These are phyloP conservation scores for Gerris buenoi DNA, from an alignment of 1,140 invertebrate genomes.

Conservation along the genomic window DNA sequence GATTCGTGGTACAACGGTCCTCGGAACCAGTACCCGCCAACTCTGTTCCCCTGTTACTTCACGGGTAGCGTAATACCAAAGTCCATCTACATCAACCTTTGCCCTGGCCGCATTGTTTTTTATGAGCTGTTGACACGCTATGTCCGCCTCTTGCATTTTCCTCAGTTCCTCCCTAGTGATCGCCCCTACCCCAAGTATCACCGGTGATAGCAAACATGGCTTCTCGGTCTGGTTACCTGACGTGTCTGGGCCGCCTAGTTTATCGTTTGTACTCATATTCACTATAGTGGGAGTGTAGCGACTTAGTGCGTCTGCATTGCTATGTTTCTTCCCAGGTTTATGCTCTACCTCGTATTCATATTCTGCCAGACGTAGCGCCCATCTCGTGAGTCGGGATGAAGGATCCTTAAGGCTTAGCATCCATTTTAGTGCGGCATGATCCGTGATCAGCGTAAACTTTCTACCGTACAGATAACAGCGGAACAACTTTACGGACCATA, in stretches of 20 bases:
- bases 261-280: no score
- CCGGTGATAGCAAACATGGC: no score
- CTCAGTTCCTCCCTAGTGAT: not conserved
- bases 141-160: not conserved
- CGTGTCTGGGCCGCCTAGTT: no score
- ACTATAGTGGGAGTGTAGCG: no score
- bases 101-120: not conserved
- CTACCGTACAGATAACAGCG: conserved; percentile 33
- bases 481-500: conserved; percentile 25
- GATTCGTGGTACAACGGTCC: not conserved
- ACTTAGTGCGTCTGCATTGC: conserved; percentile 21
- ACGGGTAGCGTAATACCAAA: not conserved
- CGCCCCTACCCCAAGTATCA: no score
- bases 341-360: conserved; percentile 33
- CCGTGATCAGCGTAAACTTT: conserved; percentile 33
- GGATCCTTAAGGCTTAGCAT: conserved; percentile 30
- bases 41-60: not conserved
- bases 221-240: no score
- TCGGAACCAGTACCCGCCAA: not conserved
- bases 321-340: conserved; percentile 27
- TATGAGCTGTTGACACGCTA: not conserved
- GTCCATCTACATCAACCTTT: not conserved
- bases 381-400: conserved; percentile 32
- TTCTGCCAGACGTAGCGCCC: conserved; percentile 34
- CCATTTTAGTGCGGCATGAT: conserved; percentile 35